These are phyloP conservation scores for Calameuta filiformis DNA, from an alignment of 2,888 invertebrate genomes.

Conservation along the genomic window DNA sequence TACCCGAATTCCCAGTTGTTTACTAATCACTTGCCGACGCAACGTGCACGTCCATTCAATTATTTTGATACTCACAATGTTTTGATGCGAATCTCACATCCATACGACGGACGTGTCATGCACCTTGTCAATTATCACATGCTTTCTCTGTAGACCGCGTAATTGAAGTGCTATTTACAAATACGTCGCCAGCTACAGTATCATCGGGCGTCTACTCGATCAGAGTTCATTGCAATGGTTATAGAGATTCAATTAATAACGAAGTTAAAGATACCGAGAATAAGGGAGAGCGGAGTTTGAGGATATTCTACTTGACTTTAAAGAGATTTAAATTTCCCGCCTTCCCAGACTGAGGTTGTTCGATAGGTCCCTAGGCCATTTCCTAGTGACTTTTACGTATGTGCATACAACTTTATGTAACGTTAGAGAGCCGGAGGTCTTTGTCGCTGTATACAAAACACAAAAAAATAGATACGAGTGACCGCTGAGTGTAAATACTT, in stretches of 20 bases:
- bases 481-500: neutral
- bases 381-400: neutral
- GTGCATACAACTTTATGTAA: neutral
- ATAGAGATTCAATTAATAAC: neutral
- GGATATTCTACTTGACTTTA: neutral
- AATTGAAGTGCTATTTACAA: too few relatives aligned
- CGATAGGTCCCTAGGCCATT: neutral
- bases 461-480: neutral
- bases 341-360: neutral
- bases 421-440: neutral
- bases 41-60: neutral
- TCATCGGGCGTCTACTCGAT: neutral
- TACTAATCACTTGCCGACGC: neutral
- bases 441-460: neutral
- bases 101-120: constrained; percentile 3
- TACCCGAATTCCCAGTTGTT: neutral
- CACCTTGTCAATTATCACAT: constrained; percentile 7
- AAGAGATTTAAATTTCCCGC: neutral
- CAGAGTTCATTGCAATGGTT: neutral
- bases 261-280: neutral
- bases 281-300: neutral
- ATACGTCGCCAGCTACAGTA: neutral
- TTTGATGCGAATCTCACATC: neutral
- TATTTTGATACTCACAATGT: neutral
- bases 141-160: neutral